Conservation (phyloP, 1,140 invertebrate species). For the Drosophila bocki region DNA sequence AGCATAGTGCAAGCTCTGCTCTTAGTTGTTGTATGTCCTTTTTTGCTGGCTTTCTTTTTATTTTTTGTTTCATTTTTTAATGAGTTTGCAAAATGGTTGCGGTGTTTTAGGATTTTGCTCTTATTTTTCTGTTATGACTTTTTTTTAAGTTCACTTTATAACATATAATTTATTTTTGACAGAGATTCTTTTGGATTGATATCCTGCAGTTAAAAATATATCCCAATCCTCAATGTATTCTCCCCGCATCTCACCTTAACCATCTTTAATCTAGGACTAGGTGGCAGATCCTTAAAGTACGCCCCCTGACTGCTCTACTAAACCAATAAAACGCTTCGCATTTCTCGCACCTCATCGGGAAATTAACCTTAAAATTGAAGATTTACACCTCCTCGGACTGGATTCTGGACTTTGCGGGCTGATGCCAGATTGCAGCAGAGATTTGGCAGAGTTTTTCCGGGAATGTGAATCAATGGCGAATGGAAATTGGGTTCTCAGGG, state of each 20-base stretch:
- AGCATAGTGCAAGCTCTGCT: constrained; percentile 23
- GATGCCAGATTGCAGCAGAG: constrained; percentile 47
- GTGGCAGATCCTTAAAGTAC: constrained; percentile 2
- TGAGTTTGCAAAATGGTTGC: constrained; percentile 57
- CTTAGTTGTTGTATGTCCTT: constrained; percentile 33
- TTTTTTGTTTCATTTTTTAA: constrained; percentile 42
- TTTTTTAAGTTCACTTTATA: constrained; percentile 2
- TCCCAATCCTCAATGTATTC: too few species aligned
- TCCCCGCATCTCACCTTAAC: neutral
- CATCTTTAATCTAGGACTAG: constrained; percentile 3
- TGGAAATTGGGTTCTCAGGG: constrained; percentile 40
- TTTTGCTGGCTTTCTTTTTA: constrained; percentile 11
- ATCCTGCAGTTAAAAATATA: neutral
- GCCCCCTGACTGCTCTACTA: constrained; percentile 61
- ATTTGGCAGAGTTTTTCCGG: constrained; percentile 34
- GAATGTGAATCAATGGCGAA: constrained; percentile 46
- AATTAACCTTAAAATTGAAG: constrained; percentile 70
- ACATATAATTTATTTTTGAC: neutral
- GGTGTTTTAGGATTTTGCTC: constrained; percentile 10
- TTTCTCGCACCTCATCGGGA: constrained; percentile 46
- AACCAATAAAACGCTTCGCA: constrained; percentile 70
- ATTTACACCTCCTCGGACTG: constrained; percentile 58
- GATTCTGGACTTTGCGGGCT: constrained; percentile 16
- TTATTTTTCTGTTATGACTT: constrained; percentile 3
- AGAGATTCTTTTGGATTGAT: neutral